Base-by-base conservation (phyloP, 2,888 invertebrate species). In the Tiliacea aurago region DNA sequence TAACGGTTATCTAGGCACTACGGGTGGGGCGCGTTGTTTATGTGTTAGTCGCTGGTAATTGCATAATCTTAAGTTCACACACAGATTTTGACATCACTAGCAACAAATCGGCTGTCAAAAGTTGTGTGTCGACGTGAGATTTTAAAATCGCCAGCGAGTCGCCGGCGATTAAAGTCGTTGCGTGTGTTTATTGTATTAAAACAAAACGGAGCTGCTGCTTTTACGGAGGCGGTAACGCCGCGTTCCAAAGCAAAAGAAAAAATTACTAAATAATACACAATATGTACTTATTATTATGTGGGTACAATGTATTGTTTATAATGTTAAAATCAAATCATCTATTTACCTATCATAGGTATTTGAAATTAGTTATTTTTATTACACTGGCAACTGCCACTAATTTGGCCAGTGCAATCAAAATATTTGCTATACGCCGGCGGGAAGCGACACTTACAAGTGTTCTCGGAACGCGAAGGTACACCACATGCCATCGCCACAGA, bases 321-420 rank as follows among this genome's bases (percentile, higher is more conserved):
- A 43, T 58, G 58, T 20, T 20, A 51, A 49, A 62, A 37, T 70
- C 55, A 47, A 59, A 59, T 18, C 10, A 37, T 77, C 64, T 74
- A 49, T 51, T 43, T 58, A 73, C 28, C 33, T 28, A 41, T 10
- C 15, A 13, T 56, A n/a, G n/a, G n/a, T n/a, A 58, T n/a, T 47
- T 41, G 20, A 43, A 47, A 55, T 13, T 76, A 47, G 4, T 59
- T 28, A 11, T 59, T 67, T 68, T 45, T 59, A 45, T 59, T 10
- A 45, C 79, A 78, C 1, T 61, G 41, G 41, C 53, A 72, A 33
- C 15, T 51, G 15, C 73, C 73, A 20, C 15, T 23, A 10, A 45
- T 33, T 59, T 72, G 33, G 23, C 58, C 59, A 15, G 43, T 72
- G 74, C 73, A 73, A 18, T 73, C 13, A 43, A 47, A 67, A 61